Percentiles rank a stretch among this genome's conserved stretches.
phyloP scores from a whole-genome alignment of 2,888 invertebrate species.

The Synanthedon myopaeformis region DNA sequence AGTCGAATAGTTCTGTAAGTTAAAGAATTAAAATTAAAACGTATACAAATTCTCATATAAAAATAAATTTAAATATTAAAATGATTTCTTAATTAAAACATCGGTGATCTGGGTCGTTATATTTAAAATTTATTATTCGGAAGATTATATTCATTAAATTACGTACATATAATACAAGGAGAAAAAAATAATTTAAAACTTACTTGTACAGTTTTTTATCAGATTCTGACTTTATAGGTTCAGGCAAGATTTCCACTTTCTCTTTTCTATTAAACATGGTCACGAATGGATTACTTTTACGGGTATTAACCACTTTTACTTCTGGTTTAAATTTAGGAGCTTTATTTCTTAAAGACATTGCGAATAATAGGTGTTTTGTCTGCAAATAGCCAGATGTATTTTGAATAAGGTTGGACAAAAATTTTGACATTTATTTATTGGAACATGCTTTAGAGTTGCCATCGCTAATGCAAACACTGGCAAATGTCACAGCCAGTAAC shows the following conservation, averaged over 20 bases:
- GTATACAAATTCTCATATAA: no score
- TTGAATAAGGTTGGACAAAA: constrained; percentile 54
- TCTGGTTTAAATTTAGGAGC: constrained; percentile 54
- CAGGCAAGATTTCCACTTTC: constrained; percentile 55
- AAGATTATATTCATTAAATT: no score
- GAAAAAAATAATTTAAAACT: constrained; percentile 12
- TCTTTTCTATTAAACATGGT: constrained; percentile 34
- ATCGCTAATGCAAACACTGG: not conserved
- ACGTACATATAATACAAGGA: no score
- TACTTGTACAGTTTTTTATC: constrained; percentile 85
- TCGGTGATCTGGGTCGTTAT: no score
- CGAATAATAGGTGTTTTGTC: constrained; percentile 22
- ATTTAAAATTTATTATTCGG: no score
- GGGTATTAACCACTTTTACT: constrained; percentile 35
- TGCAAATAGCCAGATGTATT: constrained; percentile 44
- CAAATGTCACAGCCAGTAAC: no score
- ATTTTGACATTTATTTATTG: constrained; percentile 56
- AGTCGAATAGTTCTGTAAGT: constrained; percentile 71
- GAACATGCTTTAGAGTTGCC: constrained; percentile 24
- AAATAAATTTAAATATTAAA: no score
- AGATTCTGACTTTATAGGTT: constrained; percentile 78
- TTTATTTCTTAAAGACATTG: constrained; percentile 56
- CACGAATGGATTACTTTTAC: constrained; percentile 19
- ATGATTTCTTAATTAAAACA: no score
- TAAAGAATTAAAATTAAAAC: no score